phyloP scores from a whole-genome alignment of 92 coral and sea anemone genomes.

The Epizoanthus stellaris region DNA sequence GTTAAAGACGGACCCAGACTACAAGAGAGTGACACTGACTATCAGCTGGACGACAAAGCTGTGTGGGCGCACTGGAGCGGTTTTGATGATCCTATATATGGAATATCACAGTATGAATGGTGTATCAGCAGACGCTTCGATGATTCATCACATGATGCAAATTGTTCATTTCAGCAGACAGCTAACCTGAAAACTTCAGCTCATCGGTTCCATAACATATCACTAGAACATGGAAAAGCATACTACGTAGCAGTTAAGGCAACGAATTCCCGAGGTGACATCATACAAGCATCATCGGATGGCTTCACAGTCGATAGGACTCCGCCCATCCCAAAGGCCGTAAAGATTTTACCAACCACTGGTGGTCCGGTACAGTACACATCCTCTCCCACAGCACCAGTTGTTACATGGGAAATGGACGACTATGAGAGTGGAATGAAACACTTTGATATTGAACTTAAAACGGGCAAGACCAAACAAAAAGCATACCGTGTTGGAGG shows the following conservation, averaged over 20 bases:
- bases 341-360: conserved; percentile 26
- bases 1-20: conserved; percentile 84
- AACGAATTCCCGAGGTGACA: conserved; percentile 73
- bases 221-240: conserved; percentile 55
- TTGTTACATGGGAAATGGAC: conserved; percentile 72
- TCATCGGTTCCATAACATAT: conserved; percentile 36
- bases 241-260: conserved; percentile 74
- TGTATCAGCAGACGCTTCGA: conserved; percentile 61
- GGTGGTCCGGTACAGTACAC: conserved; percentile 53
- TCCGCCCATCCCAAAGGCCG: conserved; percentile 52
- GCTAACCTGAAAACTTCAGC: conserved; percentile 35
- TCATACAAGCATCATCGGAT: conserved; percentile 58
- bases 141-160: no score
- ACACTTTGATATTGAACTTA: conserved; percentile 60
- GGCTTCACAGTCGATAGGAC: conserved; percentile 71
- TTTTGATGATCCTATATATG: conserved; percentile 76
- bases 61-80: conserved; percentile 77
- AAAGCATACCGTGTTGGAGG: conserved; percentile 36
- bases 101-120: conserved; percentile 72
- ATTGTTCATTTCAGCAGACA: no score
- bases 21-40: conserved; percentile 64
- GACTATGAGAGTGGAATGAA: conserved; percentile 76
- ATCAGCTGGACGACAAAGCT: conserved; percentile 47
- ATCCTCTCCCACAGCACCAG: conserved; percentile 64
- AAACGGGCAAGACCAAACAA: conserved; percentile 4